A percentile compares a stretch with the other conserved stretches of the same genome.
phyloP scores from a whole-genome alignment of 2,888 invertebrate species.

The Cephus spinipes region DNA sequence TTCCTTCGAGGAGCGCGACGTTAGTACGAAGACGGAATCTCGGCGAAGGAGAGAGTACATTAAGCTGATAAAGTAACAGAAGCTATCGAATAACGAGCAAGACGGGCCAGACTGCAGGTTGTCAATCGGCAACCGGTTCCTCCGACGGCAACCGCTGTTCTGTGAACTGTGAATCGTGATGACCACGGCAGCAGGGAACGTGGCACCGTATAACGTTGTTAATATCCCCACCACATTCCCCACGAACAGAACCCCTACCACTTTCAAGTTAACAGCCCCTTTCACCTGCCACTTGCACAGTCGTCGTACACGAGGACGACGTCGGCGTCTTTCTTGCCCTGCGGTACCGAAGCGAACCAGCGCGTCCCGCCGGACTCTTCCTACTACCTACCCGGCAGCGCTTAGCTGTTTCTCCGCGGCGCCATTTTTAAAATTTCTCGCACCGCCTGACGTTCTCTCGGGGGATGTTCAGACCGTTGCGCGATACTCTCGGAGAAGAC shows the following conservation, averaged over 20 bases:
- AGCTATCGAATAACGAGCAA: not conserved
- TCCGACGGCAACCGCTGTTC: slow-evolving; percentile 55
- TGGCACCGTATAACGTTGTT: slow-evolving; percentile 25
- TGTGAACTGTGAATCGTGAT: slow-evolving; percentile 49
- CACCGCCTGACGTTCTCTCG: not conserved
- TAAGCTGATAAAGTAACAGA: not conserved
- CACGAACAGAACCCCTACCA: not conserved
- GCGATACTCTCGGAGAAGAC: not conserved
- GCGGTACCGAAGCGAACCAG: not conserved
- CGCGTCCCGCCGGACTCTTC: not conserved
- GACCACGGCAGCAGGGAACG: slow-evolving; percentile 41
- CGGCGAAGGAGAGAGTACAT: slow-evolving; percentile 21
- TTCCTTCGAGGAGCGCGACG: not conserved
- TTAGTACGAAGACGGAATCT: not conserved
- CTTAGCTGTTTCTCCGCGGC: not conserved
- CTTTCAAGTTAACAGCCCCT: not conserved
- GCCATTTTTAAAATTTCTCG: not conserved
- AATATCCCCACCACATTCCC: slow-evolving; percentile 24
- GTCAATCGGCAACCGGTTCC: slow-evolving; percentile 47
- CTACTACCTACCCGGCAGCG: not conserved
- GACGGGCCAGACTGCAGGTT: not conserved
- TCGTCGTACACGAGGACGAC: not conserved
- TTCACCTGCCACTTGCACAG: not conserved
- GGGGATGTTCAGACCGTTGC: not conserved
- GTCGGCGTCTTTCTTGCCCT: not conserved